A percentile compares a stretch with the other conserved stretches of the same genome.
These are phyloP conservation scores for Julus scanicus DNA, from an alignment of 2,888 invertebrate genomes.

Conservation along the genomic window DNA sequence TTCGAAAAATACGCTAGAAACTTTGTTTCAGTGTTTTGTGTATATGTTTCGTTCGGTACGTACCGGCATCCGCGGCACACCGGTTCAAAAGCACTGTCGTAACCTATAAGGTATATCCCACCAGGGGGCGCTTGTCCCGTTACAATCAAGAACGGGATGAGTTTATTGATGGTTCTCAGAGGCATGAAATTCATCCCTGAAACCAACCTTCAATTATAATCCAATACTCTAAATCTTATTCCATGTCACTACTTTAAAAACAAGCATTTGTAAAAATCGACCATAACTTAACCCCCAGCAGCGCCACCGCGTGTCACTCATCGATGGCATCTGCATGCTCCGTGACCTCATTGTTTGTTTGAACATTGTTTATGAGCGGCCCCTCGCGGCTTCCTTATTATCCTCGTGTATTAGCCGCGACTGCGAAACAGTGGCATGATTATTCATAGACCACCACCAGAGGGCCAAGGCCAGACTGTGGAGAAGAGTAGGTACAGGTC, in stretches of 20 bases:
- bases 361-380: conserved; percentile 50
- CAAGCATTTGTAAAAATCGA: not conserved
- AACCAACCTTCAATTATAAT: not conserved
- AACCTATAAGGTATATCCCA: not conserved
- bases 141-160: not conserved
- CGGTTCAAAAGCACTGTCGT: too few species aligned
- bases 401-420: not conserved
- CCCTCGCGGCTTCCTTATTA: conserved; percentile 44
- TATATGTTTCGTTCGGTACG: too few species aligned
- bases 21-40: too few species aligned
- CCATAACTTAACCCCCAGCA: conserved; percentile 4
- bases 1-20: too few species aligned
- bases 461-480: conserved; percentile 47
- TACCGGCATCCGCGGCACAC: too few species aligned
- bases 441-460: conserved; percentile 52
- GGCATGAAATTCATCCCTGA: not conserved
- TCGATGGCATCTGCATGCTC: not conserved
- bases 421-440: conserved; percentile 36
- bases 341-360: conserved; percentile 40
- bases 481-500: conserved; percentile 40
- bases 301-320: conserved; percentile 22
- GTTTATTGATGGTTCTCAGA: not conserved
- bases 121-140: not conserved
- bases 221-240: not conserved
- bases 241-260: not conserved